These are phyloP conservation scores for Cranoglanis bouderius DNA, from an alignment of 2,113 vertebrate genomes.

Conservation along the genomic window DNA sequence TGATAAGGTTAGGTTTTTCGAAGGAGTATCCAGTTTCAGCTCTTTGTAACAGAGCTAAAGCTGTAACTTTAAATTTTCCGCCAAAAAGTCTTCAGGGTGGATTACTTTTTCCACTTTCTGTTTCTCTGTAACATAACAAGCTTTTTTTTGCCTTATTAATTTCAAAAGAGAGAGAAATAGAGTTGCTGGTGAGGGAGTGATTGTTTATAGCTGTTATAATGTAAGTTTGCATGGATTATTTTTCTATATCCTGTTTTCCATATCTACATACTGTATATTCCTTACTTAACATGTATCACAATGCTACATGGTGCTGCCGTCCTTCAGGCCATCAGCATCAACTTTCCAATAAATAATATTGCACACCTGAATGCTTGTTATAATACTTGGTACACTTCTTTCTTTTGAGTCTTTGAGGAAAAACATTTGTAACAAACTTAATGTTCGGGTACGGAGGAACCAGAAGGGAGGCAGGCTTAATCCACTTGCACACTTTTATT, in stretches of 20 bases:
- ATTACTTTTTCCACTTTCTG: background rate
- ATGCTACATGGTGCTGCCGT: background rate
- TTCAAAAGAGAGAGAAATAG: background rate
- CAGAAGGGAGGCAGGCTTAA: no score
- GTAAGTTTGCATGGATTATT: background rate
- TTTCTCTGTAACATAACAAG: background rate
- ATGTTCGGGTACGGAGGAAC: no score
- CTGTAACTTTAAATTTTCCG: no score
- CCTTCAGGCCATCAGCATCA: background rate
- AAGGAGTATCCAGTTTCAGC: background rate
- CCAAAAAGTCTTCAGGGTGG: background rate
- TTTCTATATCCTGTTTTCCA: background rate
- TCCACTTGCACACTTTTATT: no score
- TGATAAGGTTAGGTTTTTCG: background rate
- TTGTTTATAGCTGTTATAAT: background rate
- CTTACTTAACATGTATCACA: background rate
- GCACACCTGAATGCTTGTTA: background rate
- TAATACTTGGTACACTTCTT: background rate
- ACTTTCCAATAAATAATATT: background rate
- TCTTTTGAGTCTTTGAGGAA: background rate
- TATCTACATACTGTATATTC: background rate
- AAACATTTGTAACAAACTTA: no score
- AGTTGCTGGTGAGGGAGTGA: background rate
- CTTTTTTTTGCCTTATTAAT: background rate
- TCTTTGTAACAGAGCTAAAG: background rate